phyloP scores from a whole-genome alignment of 2,888 invertebrate genomes.

The Lasioglossum oenotherae region DNA sequence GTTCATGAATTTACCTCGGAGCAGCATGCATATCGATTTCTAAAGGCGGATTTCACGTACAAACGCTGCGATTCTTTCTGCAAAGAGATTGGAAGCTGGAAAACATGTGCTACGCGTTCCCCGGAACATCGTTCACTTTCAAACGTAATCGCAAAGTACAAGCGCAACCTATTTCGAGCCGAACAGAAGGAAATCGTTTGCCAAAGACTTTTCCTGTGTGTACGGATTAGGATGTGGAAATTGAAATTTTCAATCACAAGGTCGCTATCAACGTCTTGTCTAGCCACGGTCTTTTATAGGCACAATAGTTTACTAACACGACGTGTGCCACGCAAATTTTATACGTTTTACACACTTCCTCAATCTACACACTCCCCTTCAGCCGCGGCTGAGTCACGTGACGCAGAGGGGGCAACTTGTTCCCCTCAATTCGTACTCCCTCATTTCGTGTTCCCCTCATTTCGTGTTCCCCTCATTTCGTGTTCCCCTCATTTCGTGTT shows the following conservation, averaged over 20 bases:
- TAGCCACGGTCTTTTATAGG: background rate
- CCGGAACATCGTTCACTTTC: slow-evolving; percentile 13
- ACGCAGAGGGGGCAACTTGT: too few species aligned
- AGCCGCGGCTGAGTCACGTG: too few species aligned
- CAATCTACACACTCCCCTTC: too few species aligned
- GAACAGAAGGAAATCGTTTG: background rate
- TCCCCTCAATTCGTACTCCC: too few species aligned
- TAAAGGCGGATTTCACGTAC: slow-evolving; percentile 14
- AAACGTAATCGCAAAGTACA: slow-evolving; percentile 3
- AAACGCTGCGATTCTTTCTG: slow-evolving; percentile 34
- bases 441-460: too few species aligned
- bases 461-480: too few species aligned
- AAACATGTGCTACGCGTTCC: slow-evolving; percentile 25
- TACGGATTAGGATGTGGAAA: background rate
- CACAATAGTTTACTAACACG: background rate
- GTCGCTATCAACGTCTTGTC: background rate
- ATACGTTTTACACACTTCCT: background rate
- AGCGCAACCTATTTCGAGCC: background rate
- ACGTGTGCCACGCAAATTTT: background rate
- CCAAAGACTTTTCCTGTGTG: background rate
- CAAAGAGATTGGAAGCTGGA: background rate
- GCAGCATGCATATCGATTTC: slow-evolving; percentile 37
- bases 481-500: too few species aligned
- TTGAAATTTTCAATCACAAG: background rate
- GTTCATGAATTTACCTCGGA: slow-evolving; percentile 36